Conservation (phyloP, 2,888 invertebrate genomes). For the Eudasyphora cyanicolor region DNA sequence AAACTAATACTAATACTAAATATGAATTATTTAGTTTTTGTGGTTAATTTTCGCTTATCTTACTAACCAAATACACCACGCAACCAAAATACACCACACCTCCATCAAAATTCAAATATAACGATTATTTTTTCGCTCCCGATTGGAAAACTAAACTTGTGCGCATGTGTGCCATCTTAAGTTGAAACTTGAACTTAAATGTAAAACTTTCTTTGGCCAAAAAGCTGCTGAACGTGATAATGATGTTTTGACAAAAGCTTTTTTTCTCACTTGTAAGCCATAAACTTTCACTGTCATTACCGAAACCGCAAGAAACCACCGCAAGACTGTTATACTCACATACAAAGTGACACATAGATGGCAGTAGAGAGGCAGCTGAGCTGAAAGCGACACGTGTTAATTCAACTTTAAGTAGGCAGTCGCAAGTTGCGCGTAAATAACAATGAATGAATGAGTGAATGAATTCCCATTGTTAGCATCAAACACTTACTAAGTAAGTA, state of each 20-base stretch:
- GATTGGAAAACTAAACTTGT: background rate
- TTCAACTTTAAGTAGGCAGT: background rate
- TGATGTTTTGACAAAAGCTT: conserved; percentile 21
- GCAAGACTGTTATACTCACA: conserved; percentile 16
- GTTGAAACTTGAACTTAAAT: background rate
- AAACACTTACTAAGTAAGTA: background rate
- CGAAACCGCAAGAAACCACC: background rate
- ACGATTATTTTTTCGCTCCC: background rate
- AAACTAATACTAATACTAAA: no score
- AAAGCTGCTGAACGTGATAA: conserved; percentile 8
- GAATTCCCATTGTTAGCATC: background rate
- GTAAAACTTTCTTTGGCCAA: conserved; percentile 2
- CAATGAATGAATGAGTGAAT: no score
- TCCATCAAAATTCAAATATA: background rate
- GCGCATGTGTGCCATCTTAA: background rate
- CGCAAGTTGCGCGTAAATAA: no score
- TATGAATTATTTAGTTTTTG: no score
- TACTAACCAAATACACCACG: no score
- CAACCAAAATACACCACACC: no score
- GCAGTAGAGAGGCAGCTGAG: no score
- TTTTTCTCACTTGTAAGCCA: conserved; percentile 3
- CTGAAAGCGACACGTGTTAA: background rate
- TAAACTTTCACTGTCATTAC: conserved; percentile 19
- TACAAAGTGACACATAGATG: conserved; percentile 36
- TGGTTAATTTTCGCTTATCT: no score